Conservation (phyloP, 2,888 invertebrate species). For the Toxonevra muliebris region DNA sequence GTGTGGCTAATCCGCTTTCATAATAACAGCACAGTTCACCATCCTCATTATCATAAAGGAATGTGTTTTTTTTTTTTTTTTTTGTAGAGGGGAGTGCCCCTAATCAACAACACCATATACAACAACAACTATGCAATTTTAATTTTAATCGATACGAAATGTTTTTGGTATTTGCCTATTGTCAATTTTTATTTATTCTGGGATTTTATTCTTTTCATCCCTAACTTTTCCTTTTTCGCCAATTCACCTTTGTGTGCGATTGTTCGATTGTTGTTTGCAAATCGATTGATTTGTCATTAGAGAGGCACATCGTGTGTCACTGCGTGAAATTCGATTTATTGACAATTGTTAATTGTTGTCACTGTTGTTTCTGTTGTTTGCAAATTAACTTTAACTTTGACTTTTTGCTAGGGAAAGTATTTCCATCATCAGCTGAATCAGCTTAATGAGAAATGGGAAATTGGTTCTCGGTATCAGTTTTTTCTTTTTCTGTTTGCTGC, state of each 20-base stretch:
- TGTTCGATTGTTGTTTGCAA: conserved; percentile 24
- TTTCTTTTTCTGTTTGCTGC: neutral
- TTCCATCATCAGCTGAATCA: neutral
- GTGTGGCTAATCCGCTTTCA: conserved; percentile 3
- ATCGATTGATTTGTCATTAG: conserved; percentile 22
- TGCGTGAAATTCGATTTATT: conserved; percentile 27
- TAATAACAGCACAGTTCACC: neutral
- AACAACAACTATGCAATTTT: neutral
- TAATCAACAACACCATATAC: neutral
- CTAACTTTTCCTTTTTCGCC: conserved; percentile 14
- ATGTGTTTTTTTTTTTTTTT: neutral
- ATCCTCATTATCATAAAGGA: neutral
- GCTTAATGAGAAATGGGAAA: conserved; percentile 5
- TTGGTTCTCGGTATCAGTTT: conserved; percentile 18
- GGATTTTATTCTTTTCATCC: neutral
- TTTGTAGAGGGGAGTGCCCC: neutral
- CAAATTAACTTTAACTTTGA: conserved; percentile 26
- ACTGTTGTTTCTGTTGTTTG: conserved; percentile 7
- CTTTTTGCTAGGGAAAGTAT: neutral
- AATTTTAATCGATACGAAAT: neutral
- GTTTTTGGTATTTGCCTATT: neutral
- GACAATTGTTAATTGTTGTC: conserved; percentile 27
- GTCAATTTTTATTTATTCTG: neutral
- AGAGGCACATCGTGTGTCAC: conserved; percentile 21
- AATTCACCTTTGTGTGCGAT: conserved; percentile 18